Evolutionary conservation across 1,140 invertebrate species (phyloP), one percentile per base, ranked within the genome.

Genomic region (Ips nitidus): DNA sequence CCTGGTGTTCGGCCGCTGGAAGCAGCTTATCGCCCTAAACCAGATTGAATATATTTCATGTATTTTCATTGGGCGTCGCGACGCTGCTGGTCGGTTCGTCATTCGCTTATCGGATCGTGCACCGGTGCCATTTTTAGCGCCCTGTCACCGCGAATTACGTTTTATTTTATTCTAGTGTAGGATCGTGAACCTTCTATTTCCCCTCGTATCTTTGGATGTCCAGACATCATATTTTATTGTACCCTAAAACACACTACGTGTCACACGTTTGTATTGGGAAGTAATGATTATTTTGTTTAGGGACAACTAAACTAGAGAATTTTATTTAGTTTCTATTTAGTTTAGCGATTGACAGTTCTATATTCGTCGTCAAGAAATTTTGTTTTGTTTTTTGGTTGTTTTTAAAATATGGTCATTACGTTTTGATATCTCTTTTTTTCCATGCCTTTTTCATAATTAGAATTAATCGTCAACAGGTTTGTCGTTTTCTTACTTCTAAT

Each of bases 1-100:
- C 3, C 61, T 52, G 65, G 55, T 45, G 65, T 55, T 52, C 38
- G 52, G 52, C 41, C 40, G 8, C 63, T 56, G 4, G 37, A 41
- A 63, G 61, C 61, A 66, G 68, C 68, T 70, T 70, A 70, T 70
- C 68, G 59, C 53, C 68, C 41, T 62, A 57, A 57, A 50, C 59
- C 68, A 70, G 68, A 70, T 70, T 70, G 68, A 70, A 70, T 70
- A 70, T 70, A 70, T 70, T 70, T 70, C 61, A 70, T 57, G 68
- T 70, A 60, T 70, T 70, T 70, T 64, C 61, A 64, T 64, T 70
- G 68, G 52, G 52, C 41, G 42, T 22, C 59, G 60, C 61, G 60
- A 8, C 53, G 52, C 38, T 50, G 58, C 38, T 50, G 58, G 47
- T 60, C 59, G 43, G 68, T 70, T 70, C 68, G 52, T 70, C 58